phyloP scores from a whole-genome alignment of 1,140 invertebrate genomes.

The Eupristina koningsbergeri region DNA sequence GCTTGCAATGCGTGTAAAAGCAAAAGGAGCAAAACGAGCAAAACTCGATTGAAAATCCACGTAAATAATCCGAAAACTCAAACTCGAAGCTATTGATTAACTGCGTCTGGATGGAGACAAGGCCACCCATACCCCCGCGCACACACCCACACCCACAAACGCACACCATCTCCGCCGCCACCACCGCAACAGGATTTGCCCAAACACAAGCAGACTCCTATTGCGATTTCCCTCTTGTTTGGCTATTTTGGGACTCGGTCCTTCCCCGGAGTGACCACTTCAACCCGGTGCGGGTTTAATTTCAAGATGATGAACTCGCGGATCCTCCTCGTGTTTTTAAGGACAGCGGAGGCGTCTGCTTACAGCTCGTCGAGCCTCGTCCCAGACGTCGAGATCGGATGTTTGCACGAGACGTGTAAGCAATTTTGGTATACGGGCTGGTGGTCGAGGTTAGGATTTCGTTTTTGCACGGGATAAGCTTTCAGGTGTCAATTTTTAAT shows the following conservation, averaged over 20 bases:
- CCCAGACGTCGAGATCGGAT: not conserved
- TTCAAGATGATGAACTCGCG: no score
- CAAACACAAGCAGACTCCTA: slow-evolving; percentile 22
- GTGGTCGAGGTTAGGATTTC: not conserved
- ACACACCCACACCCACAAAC: no score
- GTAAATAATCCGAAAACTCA: not conserved
- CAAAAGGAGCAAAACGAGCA: no score
- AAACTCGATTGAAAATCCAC: not conserved
- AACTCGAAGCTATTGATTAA: slow-evolving; percentile 16
- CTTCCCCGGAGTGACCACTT: not conserved
- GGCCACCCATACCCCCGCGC: slow-evolving; percentile 19
- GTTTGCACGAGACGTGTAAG: not conserved
- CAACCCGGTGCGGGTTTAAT: not conserved
- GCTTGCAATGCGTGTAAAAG: not conserved
- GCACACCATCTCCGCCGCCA: no score
- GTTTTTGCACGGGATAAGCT: not conserved
- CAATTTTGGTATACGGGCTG: not conserved
- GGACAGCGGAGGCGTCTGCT: no score
- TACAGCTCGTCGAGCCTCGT: no score
- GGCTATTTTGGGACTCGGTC: slow-evolving; percentile 12
- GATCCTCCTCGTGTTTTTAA: no score
- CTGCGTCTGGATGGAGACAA: slow-evolving; percentile 15
- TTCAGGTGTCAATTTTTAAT: not conserved
- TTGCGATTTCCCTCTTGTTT: not conserved
- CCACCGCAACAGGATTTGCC: no score